Evolutionary conservation across 2,113 vertebrate species (phyloP).

Genomic region (Myotis brandtii): DNA sequence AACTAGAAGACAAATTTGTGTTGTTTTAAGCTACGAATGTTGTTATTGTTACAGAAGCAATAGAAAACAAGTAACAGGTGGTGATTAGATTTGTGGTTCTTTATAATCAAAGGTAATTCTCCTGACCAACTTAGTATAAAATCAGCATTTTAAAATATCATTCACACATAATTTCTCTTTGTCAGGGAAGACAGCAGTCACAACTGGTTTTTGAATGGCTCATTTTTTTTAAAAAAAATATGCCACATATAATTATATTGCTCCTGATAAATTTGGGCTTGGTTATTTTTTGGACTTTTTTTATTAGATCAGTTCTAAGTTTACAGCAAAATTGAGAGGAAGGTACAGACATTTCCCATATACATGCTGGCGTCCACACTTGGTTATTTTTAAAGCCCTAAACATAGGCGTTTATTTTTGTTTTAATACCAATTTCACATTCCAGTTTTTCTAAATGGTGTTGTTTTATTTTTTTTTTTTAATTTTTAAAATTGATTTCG

Average conservation of each 20-base stretch:
- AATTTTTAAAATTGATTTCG: too few relatives aligned
- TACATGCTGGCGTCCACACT: not conserved
- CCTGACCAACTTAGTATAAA: not conserved
- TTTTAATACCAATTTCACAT: not conserved
- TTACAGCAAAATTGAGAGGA: not conserved
- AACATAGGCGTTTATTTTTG: not conserved
- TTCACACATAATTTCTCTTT: slow-evolving; percentile 10
- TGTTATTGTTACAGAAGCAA: not conserved
- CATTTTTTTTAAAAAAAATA: not conserved
- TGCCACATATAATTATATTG: not conserved
- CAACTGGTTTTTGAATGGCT: not conserved
- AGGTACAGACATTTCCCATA: not conserved
- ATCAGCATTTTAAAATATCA: not conserved
- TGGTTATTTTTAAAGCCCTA: not conserved
- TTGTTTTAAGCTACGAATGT: not conserved
- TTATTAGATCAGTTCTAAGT: not conserved
- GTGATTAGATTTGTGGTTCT: not conserved
- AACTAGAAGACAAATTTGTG: not conserved
- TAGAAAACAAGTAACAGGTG: not conserved
- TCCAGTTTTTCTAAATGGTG: not conserved
- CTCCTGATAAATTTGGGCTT: not conserved
- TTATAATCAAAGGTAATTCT: not conserved
- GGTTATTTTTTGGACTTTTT: not conserved
- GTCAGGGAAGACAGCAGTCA: not conserved
- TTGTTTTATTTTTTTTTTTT: not conserved